Base-by-base conservation (phyloP, 2,113 vertebrate species). In the Diadophis punctatus region DNA sequence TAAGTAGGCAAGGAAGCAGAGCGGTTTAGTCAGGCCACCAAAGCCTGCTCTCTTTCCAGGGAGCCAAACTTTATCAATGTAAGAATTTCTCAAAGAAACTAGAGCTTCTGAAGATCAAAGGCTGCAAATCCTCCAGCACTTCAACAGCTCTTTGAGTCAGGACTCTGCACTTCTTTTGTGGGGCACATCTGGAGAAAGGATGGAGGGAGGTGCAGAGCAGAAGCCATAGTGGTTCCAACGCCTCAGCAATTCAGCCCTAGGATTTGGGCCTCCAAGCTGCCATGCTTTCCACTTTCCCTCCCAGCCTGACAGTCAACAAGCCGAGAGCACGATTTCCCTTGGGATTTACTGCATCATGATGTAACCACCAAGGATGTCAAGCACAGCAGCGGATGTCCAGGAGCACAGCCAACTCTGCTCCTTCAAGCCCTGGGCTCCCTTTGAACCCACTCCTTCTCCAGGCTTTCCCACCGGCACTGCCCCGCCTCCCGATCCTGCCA, bases 31-130 rank as follows among this genome's bases (percentile, higher is more conserved):
- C 30, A 43, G 16, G 14, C 27, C 7, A 55, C 74, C 92, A n/a
- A 4, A 49, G 25, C 10, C 46, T 25, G 39, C 9, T 20, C 14
- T 88, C 43, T 7, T 27, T 51, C 5, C 60, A 23, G 23, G 60
- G 87, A 1, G 39, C 74, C 87, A 58, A 58, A 74, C 55, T 18
- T 0, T 12, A 0, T 0, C 68, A 48, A 23, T 0, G n/a, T 4
- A 9, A 48, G 1, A 85, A 53, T 1, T 49, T 46, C 43, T 89
- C 56, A 90, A 87, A 68, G 16, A 8, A 91, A 68, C 6, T 34
- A 16, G 25, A 5, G 20, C n/a, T 25, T 10, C 2, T 27, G 6
- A 2, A 53, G 56, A 11, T 43, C 48, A 88, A 92, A 88, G 34
- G 48, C 86, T n/a, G 49, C 18, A 27, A 68, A 34, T 12, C 30